A percentile compares a stretch with the other conserved stretches of the same genome.
Conservation (phyloP, 2,888 invertebrate species). For the Litoditis marina region DNA sequence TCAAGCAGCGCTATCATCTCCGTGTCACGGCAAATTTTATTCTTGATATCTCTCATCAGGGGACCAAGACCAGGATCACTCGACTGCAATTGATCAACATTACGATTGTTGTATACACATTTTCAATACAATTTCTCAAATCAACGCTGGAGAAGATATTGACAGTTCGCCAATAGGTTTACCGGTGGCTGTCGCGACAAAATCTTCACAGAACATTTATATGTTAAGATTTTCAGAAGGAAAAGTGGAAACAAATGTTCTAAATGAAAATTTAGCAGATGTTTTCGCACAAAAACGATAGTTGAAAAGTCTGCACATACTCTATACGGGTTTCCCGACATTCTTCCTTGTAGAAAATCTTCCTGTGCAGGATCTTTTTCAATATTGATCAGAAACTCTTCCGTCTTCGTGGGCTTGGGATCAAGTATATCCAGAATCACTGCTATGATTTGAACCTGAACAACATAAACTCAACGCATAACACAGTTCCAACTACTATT, state of each 20-base stretch:
- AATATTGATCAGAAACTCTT: slow-evolving; percentile 89
- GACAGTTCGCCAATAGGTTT: too few relatives aligned
- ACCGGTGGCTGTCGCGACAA: too few relatives aligned
- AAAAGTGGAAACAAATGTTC: too few relatives aligned
- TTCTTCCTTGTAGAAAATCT: slow-evolving; percentile 81
- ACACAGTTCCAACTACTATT: neutral
- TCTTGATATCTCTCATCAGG: slow-evolving; percentile 95
- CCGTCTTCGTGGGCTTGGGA: slow-evolving; percentile 86
- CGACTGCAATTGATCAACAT: slow-evolving; percentile 65
- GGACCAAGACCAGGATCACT: slow-evolving; percentile 90
- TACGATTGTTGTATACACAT: too few relatives aligned
- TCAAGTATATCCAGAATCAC: slow-evolving; percentile 73
- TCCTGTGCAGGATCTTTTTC: slow-evolving; percentile 99
- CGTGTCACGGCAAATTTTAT: slow-evolving; percentile 79
- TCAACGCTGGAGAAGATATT: too few relatives aligned
- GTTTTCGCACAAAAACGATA: neutral
- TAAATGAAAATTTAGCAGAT: too few relatives aligned
- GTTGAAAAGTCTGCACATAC: slow-evolving; percentile 2
- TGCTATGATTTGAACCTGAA: slow-evolving; percentile 36
- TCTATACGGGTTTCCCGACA: slow-evolving; percentile 96
- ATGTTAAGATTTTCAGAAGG: too few relatives aligned
- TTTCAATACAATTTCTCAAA: neutral
- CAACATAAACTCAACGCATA: neutral
- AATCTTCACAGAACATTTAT: too few relatives aligned
- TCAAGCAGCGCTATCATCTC: slow-evolving; percentile 94